Percentiles rank a stretch among this genome's conserved stretches.
These are phyloP conservation scores for Argynnis bischoffii DNA, from an alignment of 2,888 invertebrate genomes.

Conservation along the genomic window DNA sequence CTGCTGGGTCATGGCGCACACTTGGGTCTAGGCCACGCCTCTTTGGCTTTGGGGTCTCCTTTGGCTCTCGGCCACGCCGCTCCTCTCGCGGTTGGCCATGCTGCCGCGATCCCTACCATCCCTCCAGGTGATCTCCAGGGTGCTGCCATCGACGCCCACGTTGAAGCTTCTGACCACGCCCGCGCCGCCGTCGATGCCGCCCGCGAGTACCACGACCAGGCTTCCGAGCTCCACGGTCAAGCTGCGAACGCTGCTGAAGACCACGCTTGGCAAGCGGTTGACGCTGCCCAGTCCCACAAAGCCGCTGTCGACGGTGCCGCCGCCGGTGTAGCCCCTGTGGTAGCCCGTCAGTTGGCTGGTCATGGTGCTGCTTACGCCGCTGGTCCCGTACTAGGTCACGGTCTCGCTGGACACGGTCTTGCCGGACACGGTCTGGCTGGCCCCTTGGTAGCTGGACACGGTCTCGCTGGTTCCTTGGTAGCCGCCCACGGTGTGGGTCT, in stretches of 20 bases:
- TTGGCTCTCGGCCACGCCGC: constrained; percentile 55
- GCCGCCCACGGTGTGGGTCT: constrained; percentile 54
- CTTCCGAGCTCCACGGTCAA: constrained; percentile 70
- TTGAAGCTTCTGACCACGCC: constrained; percentile 72
- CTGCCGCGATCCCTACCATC: constrained; percentile 68
- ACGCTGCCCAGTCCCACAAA: constrained; percentile 72
- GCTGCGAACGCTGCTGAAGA: constrained; percentile 77
- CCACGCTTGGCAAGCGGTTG: constrained; percentile 75
- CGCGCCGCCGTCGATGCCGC: constrained; percentile 72
- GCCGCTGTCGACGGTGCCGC: constrained; percentile 75
- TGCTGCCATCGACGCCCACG: constrained; percentile 75
- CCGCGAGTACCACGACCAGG: constrained; percentile 75
- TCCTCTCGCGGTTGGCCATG: constrained; percentile 51
- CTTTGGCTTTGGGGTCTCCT: constrained; percentile 49
- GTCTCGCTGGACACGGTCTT: constrained; percentile 39
- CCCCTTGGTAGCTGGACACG: constrained; percentile 48
- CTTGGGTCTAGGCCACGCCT: constrained; percentile 43
- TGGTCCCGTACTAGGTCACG: constrained; percentile 34
- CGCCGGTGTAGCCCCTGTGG: constrained; percentile 71
- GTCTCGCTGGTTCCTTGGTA: constrained; percentile 41
- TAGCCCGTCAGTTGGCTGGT: constrained; percentile 73
- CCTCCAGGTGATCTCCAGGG: constrained; percentile 72
- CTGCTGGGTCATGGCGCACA: constrained; percentile 37
- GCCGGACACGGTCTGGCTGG: constrained; percentile 49
- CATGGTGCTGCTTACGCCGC: constrained; percentile 51